These are phyloP conservation scores for Neoaliturus tenellus DNA, from an alignment of 2,888 invertebrate genomes.

Conservation along the genomic window DNA sequence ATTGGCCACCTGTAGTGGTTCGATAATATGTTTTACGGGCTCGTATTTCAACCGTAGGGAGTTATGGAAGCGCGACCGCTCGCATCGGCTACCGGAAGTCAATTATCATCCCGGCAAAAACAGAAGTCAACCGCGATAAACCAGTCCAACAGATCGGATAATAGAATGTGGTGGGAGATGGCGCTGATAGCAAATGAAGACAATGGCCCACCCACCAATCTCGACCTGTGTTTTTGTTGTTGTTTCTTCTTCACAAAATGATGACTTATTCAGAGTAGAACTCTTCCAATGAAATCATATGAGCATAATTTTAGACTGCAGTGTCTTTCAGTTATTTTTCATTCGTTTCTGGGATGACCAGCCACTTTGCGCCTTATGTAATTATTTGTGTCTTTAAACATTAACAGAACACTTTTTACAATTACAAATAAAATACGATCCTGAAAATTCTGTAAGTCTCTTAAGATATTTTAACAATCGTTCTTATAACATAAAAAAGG, in stretches of 20 bases:
- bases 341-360: too few relatives aligned
- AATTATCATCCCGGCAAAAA: slow-evolving; percentile 35
- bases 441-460: too few relatives aligned
- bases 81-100: slow-evolving; percentile 26
- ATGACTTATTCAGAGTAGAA: neutral
- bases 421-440: too few relatives aligned
- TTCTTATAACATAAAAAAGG: too few relatives aligned
- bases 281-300: neutral
- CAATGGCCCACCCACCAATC: neutral
- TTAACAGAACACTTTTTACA: too few relatives aligned
- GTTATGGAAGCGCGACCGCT: neutral
- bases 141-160: neutral
- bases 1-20: slow-evolving; percentile 47
- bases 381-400: too few relatives aligned
- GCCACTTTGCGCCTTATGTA: too few relatives aligned
- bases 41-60: slow-evolving; percentile 32
- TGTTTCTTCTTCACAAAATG: neutral
- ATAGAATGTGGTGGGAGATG: slow-evolving; percentile 24
- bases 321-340: too few relatives aligned
- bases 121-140: slow-evolving; percentile 36
- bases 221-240: neutral
- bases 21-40: slow-evolving; percentile 26
- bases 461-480: too few relatives aligned
- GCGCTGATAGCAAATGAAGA: neutral
- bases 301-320: too few relatives aligned